Evolutionary conservation across 1,140 invertebrate species (phyloP).

Genomic region (Neodiprion fabricii): DNA sequence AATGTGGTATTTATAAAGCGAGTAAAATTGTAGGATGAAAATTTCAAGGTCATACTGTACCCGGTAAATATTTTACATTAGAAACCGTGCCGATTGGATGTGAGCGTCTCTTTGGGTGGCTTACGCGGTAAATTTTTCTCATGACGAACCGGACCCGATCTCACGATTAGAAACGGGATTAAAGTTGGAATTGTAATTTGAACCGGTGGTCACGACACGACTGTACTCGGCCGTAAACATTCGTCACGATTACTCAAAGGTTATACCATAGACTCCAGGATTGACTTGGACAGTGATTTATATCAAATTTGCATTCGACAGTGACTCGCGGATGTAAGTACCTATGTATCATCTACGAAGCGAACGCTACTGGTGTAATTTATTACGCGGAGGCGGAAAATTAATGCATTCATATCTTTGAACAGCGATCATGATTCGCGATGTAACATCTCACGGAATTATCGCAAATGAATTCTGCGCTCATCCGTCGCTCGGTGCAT

Average conservation of each 20-base stretch:
- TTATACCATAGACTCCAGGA: constrained; percentile 15
- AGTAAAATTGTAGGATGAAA: too few relatives aligned
- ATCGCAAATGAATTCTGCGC: neutral
- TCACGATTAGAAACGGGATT: neutral
- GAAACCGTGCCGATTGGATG: too few relatives aligned
- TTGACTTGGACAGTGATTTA: constrained; percentile 27
- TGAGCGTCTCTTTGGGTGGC: too few relatives aligned
- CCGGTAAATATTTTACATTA: too few relatives aligned
- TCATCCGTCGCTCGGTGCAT: neutral
- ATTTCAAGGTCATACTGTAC: too few relatives aligned
- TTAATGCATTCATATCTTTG: neutral
- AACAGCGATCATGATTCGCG: neutral
- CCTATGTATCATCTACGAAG: neutral
- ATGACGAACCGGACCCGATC: neutral
- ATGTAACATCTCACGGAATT: neutral
- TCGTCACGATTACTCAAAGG: constrained; percentile 35
- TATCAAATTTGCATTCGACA: constrained; percentile 36
- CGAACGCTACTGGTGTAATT: neutral
- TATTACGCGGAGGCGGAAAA: neutral
- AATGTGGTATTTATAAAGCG: too few relatives aligned
- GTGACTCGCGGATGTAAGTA: constrained; percentile 23
- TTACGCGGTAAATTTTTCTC: too few relatives aligned
- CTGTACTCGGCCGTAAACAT: constrained; percentile 17
- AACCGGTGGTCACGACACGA: constrained; percentile 29
- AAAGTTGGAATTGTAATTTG: constrained; percentile 26